phyloP scores from a whole-genome alignment of 2,888 invertebrate species.

The Dicranocentrus wangi region DNA sequence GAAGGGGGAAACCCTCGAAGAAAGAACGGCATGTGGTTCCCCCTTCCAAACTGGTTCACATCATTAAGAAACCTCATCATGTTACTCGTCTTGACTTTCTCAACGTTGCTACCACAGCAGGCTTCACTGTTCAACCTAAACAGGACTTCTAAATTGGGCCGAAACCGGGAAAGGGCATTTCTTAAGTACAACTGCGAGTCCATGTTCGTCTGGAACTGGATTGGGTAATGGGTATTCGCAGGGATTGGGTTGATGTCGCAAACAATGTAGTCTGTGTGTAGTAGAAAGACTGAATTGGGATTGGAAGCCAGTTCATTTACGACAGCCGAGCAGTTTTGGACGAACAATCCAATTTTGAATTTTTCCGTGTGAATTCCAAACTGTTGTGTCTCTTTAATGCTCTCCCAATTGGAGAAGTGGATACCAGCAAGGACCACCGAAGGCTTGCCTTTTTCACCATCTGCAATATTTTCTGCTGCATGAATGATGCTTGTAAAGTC shows the following conservation, averaged over 20 bases:
- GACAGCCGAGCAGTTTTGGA: background rate
- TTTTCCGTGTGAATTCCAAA: background rate
- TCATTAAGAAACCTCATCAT: background rate
- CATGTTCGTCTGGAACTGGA: background rate
- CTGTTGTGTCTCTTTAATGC: no score
- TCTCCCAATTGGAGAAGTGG: no score
- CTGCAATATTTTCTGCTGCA: no score
- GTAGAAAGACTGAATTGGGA: background rate
- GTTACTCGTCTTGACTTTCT: background rate
- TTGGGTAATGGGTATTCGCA: no score
- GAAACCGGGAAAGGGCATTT: background rate
- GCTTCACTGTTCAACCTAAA: background rate
- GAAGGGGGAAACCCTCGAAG: no score
- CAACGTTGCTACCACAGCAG: background rate
- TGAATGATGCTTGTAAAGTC: no score
- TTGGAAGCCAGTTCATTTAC: background rate
- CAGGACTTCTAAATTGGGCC: background rate
- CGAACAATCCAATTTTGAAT: background rate
- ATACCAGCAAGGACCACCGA: no score
- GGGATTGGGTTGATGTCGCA: background rate
- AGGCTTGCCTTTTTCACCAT: no score
- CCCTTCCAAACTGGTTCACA: background rate
- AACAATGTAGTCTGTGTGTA: background rate
- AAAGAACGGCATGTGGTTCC: background rate
- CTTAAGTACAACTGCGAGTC: background rate